These are phyloP conservation scores for Mola mola DNA, from an alignment of 2,113 vertebrate species.

Conservation along the genomic window DNA sequence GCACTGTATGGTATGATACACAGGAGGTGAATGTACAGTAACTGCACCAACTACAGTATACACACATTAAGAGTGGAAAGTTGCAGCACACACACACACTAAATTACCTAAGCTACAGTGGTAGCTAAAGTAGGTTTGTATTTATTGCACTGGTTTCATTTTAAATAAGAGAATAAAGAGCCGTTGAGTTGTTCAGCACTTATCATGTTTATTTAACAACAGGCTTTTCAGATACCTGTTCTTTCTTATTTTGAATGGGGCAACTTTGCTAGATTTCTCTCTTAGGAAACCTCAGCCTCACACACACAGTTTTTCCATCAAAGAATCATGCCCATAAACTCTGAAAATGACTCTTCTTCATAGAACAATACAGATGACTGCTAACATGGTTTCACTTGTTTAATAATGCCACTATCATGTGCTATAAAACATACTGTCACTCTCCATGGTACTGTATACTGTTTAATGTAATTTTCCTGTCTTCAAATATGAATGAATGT, in stretches of 20 bases:
- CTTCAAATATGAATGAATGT: conserved; percentile 38
- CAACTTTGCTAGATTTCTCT: too few relatives aligned
- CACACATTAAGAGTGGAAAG: background rate
- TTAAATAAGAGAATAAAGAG: background rate
- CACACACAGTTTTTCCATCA: conserved; percentile 1
- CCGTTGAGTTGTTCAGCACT: too few relatives aligned
- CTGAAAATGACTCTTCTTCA: conserved; percentile 11
- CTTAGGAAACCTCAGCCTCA: conserved; percentile 52
- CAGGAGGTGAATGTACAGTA: conserved; percentile 26
- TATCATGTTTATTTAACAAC: too few relatives aligned
- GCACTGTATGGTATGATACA: conserved; percentile 42
- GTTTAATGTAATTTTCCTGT: background rate
- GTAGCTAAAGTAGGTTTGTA: conserved; percentile 16
- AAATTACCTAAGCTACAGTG: conserved; percentile 10
- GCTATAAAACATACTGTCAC: conserved; percentile 33
- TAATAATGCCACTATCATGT: conserved; percentile 17
- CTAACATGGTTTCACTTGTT: conserved; percentile 1
- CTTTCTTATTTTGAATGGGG: too few relatives aligned
- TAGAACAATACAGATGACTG: too few relatives aligned
- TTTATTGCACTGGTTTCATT: background rate
- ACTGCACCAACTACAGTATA: conserved; percentile 19
- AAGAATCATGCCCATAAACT: conserved; percentile 11
- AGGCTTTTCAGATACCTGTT: too few relatives aligned
- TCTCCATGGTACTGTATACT: conserved; percentile 34
- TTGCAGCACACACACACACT: background rate